Base-by-base conservation (phyloP, 2,113 vertebrate species). In the Semnornis frantzii region DNA sequence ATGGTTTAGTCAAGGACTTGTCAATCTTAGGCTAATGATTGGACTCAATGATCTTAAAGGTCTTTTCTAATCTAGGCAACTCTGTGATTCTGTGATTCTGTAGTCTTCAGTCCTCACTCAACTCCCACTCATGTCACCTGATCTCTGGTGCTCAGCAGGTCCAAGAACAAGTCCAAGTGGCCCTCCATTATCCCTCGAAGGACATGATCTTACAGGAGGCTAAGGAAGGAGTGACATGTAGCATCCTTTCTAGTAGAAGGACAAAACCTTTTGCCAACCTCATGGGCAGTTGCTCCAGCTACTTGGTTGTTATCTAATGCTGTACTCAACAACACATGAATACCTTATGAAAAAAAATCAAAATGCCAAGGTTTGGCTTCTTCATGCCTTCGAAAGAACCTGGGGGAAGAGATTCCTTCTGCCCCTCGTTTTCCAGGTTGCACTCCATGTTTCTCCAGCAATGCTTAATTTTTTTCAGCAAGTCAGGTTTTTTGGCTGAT, bases 71-170 rank as follows among this genome's bases (percentile, higher is more conserved):
- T 50, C 48, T 24, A 50, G 21, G 21, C 21, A 21, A 21, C 12
- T 50, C 21, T 50, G 21, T 11, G 48, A 50, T 50, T 50, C 21
- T 50, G 21, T 11, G 48, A 50, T 50, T 23, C 48, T 50, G 48
- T 24, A 11, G 21, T 50, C 21, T 12, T 68, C 57, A 50, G 11
- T 20, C 6, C 8, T 5, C 2, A 2, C 10, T 64, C 28, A 12
- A 8, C 0, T 0, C 4, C 3, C 12, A 37, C 4, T 2, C 12
- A 15, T 39, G 8, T 59, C 2, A 3, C 5, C 1, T 60, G 27
- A 44, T 50, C 18, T 88, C 62, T 84, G 37, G 16, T 48, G 9
- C 23, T 78, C 33, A 30, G 33, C 39, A 52, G 11, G 33, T 68
- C 12, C 39, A 73, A 66, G 52, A 85, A 39, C 27, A 58, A 11